Percentiles rank a stretch among this genome's conserved stretches.
Conservation (phyloP, 2,888 invertebrate genomes). For the Pasiphila rectangulata region DNA sequence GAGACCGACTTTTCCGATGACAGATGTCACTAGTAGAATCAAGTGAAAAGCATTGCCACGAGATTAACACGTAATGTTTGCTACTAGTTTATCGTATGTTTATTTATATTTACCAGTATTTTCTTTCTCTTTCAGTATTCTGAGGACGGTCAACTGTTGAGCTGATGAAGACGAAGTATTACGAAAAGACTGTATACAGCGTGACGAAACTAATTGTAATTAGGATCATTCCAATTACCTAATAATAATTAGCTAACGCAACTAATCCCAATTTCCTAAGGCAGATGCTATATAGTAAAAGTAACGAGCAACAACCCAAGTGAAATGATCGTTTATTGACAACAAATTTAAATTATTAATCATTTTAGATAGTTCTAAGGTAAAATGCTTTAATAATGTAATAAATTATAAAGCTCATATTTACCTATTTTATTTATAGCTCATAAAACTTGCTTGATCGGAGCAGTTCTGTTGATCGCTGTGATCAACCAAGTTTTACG, state of each 20-base stretch:
- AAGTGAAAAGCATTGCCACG: too few relatives aligned
- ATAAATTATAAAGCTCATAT: constrained; percentile 8
- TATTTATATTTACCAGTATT: constrained; percentile 1
- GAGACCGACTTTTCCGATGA: too few relatives aligned
- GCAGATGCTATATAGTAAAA: neutral
- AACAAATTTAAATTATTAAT: constrained; percentile 17
- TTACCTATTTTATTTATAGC: neutral
- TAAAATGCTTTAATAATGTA: constrained; percentile 9
- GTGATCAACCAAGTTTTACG: too few relatives aligned
- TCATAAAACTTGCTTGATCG: too few relatives aligned
- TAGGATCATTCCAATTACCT: constrained; percentile 12
- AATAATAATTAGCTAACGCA: neutral
- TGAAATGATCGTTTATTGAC: constrained; percentile 14
- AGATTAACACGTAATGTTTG: too few relatives aligned
- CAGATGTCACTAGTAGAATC: too few relatives aligned
- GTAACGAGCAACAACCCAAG: too few relatives aligned
- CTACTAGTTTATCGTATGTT: neutral
- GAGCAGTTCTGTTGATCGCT: too few relatives aligned
- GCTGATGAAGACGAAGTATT: constrained; percentile 12
- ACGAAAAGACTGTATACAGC: constrained; percentile 19
- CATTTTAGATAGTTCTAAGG: constrained; percentile 7
- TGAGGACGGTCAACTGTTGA: constrained; percentile 69
- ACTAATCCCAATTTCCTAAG: constrained; percentile 6
- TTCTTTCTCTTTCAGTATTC: constrained; percentile 57
- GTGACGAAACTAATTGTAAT: constrained; percentile 5